Percentiles rank a stretch among this genome's conserved stretches.
Conservation (phyloP, 2,797 vertebrate genomes). For the Onychomys torridus region DNA sequence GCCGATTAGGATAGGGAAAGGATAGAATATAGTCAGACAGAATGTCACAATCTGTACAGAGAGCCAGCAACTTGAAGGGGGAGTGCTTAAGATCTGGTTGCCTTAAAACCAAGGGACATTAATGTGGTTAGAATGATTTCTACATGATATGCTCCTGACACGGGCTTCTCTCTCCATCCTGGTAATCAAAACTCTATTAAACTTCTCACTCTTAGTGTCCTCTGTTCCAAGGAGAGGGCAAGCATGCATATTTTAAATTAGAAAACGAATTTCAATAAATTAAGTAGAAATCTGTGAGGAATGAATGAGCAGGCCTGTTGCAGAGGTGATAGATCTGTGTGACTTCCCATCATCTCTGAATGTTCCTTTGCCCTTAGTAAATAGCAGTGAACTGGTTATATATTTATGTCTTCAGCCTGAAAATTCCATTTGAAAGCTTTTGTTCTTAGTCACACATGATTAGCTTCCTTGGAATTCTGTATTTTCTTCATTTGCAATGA, state of each 20-base stretch:
- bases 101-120: background rate
- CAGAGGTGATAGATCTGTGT: background rate
- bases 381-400: background rate
- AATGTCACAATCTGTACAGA: background rate
- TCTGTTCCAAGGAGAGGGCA: background rate
- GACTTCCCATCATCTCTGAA: background rate
- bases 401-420: background rate
- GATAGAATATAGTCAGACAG: background rate
- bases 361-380: background rate
- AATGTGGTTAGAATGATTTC: background rate
- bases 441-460: background rate
- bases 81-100: background rate
- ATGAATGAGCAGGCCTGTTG: background rate
- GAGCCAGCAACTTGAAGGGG: background rate
- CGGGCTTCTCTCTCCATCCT: background rate
- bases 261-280: constrained; percentile 23
- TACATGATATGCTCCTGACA: background rate
- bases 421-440: background rate
- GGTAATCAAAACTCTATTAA: constrained; percentile 19
- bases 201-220: background rate
- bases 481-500: constrained; percentile 31
- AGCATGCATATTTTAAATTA: background rate
- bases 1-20: background rate
- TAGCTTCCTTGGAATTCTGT: background rate
- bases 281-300: background rate